These are phyloP conservation scores for Papilio gigon DNA, from an alignment of 2,888 invertebrate species.

Conservation along the genomic window DNA sequence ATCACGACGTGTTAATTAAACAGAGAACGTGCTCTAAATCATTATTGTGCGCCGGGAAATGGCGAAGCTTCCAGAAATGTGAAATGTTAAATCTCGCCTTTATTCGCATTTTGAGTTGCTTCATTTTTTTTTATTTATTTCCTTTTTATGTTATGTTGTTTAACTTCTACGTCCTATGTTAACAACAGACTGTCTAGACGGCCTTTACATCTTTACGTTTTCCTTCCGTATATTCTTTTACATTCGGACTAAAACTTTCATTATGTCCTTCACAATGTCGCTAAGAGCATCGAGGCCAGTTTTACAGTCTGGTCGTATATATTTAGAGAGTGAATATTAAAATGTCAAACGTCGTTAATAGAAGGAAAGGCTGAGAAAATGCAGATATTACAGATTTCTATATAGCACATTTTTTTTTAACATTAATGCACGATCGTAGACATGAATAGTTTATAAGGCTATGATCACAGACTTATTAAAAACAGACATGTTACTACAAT, in stretches of 20 bases:
- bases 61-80: slow-evolving; percentile 27
- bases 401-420: too few species aligned
- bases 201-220: not conserved
- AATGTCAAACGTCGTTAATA: not conserved
- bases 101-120: slow-evolving; percentile 18
- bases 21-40: slow-evolving; percentile 40
- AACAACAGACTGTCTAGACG: slow-evolving; percentile 11
- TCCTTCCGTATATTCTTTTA: slow-evolving; percentile 12
- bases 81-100: slow-evolving; percentile 27
- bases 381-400: too few species aligned
- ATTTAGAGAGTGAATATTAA: not conserved
- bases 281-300: not conserved
- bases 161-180: too few species aligned
- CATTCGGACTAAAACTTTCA: slow-evolving; percentile 2
- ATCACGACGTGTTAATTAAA: slow-evolving; percentile 40
- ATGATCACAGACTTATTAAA: too few species aligned
- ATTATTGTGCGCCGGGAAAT: slow-evolving; percentile 33
- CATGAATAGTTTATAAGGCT: too few species aligned
- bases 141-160: not conserved
- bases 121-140: not conserved
- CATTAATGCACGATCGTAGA: too few species aligned
- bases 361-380: too few species aligned
- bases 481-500: too few species aligned
- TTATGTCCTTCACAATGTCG: slow-evolving; percentile 9
- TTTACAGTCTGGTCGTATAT: not conserved